These are phyloP conservation scores for Busseola fusca DNA, from an alignment of 2,888 invertebrate genomes.

Conservation along the genomic window DNA sequence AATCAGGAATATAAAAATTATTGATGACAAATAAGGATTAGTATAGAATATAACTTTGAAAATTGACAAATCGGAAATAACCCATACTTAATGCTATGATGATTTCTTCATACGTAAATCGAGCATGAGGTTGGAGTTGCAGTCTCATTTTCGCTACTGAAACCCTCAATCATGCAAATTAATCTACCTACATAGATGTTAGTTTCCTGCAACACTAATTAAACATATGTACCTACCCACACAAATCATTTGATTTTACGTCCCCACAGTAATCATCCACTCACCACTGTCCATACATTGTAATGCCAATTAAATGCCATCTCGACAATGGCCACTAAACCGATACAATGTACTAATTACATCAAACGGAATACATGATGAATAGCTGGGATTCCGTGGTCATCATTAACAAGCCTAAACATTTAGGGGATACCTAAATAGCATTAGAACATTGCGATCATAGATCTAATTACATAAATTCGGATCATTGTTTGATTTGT, in stretches of 20 bases:
- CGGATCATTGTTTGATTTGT: conserved; percentile 40
- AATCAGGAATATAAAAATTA: not conserved
- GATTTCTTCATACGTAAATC: not conserved
- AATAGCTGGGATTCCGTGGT: conserved; percentile 52
- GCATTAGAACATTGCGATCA: conserved; percentile 34
- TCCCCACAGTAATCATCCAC: conserved; percentile 4
- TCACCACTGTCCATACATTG: not conserved
- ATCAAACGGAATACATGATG: conserved; percentile 52
- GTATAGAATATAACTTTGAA: not conserved
- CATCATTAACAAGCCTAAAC: conserved; percentile 57
- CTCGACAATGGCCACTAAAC: conserved; percentile 41
- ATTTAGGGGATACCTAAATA: conserved; percentile 44
- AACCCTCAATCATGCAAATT: not conserved
- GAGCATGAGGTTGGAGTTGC: not conserved
- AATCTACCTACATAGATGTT: not conserved
- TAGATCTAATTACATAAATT: conserved; percentile 55
- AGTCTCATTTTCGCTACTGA: not conserved
- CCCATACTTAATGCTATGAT: not conserved
- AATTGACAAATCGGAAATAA: not conserved
- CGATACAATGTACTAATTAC: conserved; percentile 54
- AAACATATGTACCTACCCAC: not conserved
- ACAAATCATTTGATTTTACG: conserved; percentile 3
- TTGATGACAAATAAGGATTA: not conserved
- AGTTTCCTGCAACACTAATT: not conserved
- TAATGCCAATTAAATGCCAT: conserved; percentile 38